These are phyloP conservation scores for Diabrotica undecimpunctata DNA, from an alignment of 1,140 invertebrate species.

Conservation along the genomic window DNA sequence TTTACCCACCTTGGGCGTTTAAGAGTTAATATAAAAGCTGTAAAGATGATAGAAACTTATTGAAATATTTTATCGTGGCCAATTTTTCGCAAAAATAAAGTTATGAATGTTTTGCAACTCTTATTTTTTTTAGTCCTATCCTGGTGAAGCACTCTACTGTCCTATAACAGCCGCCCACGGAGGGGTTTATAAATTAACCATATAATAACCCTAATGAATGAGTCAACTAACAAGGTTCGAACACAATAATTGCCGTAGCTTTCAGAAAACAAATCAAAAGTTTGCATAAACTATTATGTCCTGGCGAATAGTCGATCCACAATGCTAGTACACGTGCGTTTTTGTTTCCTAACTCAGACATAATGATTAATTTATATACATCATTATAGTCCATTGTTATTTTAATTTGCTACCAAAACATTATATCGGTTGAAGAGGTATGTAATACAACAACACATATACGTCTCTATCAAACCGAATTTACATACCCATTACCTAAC, in stretches of 20 bases:
- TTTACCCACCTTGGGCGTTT: too few species aligned
- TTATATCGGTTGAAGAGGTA: not conserved
- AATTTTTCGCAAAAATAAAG: too few species aligned
- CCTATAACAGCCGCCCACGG: not conserved
- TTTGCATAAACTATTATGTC: constrained; percentile 9
- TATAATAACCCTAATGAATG: constrained; percentile 1
- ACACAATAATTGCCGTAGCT: constrained; percentile 1
- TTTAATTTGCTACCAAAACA: constrained; percentile 10
- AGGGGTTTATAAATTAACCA: not conserved
- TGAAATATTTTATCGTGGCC: too few species aligned
- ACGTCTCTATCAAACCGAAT: constrained; percentile 3
- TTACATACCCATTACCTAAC: constrained; percentile 10
- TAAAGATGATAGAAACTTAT: too few species aligned
- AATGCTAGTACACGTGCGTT: not conserved
- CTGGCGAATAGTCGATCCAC: too few species aligned
- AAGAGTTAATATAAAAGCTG: too few species aligned
- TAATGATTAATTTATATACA: constrained; percentile 13
- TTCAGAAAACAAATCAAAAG: constrained; percentile 1
- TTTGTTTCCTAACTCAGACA: not conserved
- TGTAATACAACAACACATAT: not conserved
- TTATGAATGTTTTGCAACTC: too few species aligned
- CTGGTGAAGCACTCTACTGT: too few species aligned
- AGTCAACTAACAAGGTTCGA: not conserved
- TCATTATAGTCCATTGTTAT: constrained; percentile 14
- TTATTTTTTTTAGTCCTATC: too few species aligned